These are phyloP conservation scores for Drosophila ezoana DNA, from an alignment of 2,888 invertebrate species.

Conservation along the genomic window DNA sequence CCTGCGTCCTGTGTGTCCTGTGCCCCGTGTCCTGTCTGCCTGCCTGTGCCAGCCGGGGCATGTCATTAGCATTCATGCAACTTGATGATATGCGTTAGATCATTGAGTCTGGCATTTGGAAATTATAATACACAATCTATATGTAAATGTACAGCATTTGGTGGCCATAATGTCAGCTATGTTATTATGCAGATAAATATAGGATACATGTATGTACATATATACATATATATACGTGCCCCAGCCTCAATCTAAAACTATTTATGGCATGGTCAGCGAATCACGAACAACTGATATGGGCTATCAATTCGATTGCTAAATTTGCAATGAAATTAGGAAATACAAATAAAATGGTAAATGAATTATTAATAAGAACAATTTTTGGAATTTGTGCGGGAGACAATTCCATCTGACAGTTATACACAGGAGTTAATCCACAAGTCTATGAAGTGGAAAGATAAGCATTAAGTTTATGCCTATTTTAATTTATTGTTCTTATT, in stretches of 20 bases:
- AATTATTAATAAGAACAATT: constrained; percentile 13
- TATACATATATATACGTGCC: not conserved
- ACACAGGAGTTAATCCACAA: too few relatives aligned
- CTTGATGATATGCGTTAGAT: constrained; percentile 57
- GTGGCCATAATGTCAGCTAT: constrained; percentile 56
- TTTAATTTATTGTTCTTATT: too few relatives aligned
- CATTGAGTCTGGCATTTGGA: constrained; percentile 56
- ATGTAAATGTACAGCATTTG: constrained; percentile 51
- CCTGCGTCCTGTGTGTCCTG: constrained; percentile 1
- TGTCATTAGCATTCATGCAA: constrained; percentile 64
- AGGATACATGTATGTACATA: constrained; percentile 6
- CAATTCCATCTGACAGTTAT: not conserved
- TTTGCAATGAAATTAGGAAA: constrained; percentile 24
- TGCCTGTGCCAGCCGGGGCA: constrained; percentile 23
- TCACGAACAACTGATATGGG: constrained; percentile 7
- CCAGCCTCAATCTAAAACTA: not conserved
- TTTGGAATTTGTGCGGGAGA: not conserved
- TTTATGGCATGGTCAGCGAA: constrained; percentile 13
- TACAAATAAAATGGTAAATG: constrained; percentile 17
- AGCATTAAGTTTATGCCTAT: too few relatives aligned
- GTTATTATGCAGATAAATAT: constrained; percentile 57
- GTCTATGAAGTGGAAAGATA: too few relatives aligned
- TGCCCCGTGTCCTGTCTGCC: not conserved
- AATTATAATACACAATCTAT: constrained; percentile 65
- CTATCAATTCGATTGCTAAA: constrained; percentile 39